Evolutionary conservation across 2,797 vertebrate genomes (phyloP).

Genomic region (Pterois miles): DNA sequence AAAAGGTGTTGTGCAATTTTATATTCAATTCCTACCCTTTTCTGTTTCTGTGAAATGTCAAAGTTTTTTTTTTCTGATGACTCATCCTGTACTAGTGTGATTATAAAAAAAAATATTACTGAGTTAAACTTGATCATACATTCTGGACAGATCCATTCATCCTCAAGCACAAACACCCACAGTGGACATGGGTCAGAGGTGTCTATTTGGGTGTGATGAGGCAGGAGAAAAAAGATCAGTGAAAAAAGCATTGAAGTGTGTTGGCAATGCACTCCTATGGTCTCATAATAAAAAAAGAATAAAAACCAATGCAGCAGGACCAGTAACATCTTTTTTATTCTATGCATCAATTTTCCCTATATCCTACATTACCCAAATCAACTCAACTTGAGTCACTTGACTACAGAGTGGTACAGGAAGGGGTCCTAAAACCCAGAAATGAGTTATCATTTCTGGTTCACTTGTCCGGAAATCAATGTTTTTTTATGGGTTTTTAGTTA

Average conservation of each 20-base stretch:
- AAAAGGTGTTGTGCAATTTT: not conserved
- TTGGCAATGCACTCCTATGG: not conserved
- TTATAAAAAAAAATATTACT: not conserved
- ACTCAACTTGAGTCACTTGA: not conserved
- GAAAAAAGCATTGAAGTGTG: not conserved
- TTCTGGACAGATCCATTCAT: slow-evolving; percentile 19
- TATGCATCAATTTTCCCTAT: not conserved
- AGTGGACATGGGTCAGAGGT: not conserved
- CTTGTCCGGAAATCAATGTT: no score
- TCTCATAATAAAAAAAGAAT: not conserved
- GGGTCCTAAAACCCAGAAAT: no score
- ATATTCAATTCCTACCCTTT: slow-evolving; percentile 8
- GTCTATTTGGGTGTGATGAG: not conserved
- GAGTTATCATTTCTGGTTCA: no score
- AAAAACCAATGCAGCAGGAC: not conserved
- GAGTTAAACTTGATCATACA: not conserved
- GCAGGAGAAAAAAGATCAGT: not conserved
- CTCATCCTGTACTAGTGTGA: slow-evolving; percentile 34
- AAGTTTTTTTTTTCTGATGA: slow-evolving; percentile 47
- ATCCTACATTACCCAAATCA: not conserved
- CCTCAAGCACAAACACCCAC: slow-evolving; percentile 5
- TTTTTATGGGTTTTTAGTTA: no score
- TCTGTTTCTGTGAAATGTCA: slow-evolving; percentile 37
- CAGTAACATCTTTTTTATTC: not conserved
- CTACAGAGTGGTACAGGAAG: no score